Evolutionary conservation across 2,797 vertebrate genomes (phyloP), one percentile per base, ranked within the genome.

Genomic region (Oryzias dopingdopingensis): DNA sequence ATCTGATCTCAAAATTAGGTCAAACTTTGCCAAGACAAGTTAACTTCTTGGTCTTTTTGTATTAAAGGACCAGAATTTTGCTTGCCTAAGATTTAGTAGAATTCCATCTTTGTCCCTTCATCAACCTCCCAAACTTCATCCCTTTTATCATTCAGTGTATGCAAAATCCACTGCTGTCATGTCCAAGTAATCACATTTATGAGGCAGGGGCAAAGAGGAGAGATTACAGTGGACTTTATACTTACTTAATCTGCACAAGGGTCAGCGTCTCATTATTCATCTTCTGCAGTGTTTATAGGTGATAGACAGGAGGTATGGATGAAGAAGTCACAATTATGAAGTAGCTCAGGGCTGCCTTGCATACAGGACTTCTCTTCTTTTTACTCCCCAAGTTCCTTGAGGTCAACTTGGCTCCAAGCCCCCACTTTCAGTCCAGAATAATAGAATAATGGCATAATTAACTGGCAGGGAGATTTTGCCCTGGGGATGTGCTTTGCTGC

Each of bases 401-500:
- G 87, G 84, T 88, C 87, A 88, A 65, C 56, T 45, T 45, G 64
- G 65, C 69, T 57, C 48, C 17, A 42, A 56, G 51, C 42, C 66
- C 61, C 46, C 64, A 77, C 69, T 65, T 54, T 80, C 79, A 81
- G 58, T 83, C 78, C 81, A 79, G 72, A 86, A 87, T 91, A 88
- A 89, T 88, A 79, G 81, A 89, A 88, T 90, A 90, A 91, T 88
- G 76, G 86, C 65, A 83, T 89, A 90, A 91, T 92, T 89, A 91
- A 90, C 82, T 81, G 75, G 80, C 74, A 72, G 73, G 77, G 76
- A 82, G 71, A 85, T 85, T 83, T 75, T 56, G 76, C 85, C 81
- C 85, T 16, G 61, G 84, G 82, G 82, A 80, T 18, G 29, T 29
- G 70, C 80, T 82, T 77, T 56, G 62, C 76, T 65, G 73, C 80